Evolutionary conservation across 2,797 vertebrate species (phyloP), one percentile per base, ranked within the genome.

Genomic region (Microtus obscurus): DNA sequence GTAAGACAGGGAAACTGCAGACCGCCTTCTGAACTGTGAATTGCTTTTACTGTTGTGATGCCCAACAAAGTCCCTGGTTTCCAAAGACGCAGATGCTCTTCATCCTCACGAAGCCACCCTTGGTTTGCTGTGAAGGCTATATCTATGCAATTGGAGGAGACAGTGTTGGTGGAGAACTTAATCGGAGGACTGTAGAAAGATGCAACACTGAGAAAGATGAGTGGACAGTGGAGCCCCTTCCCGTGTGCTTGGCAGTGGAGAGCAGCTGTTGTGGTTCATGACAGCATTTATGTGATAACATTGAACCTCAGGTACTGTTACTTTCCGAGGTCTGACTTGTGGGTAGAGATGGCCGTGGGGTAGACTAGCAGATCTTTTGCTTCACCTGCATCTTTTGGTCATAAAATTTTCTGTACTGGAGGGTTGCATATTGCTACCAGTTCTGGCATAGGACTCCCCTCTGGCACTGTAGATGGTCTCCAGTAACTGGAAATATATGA

Each of bases 281-380:
- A 99, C 98, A 99, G 99, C 98, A 99, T 99, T 98, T 99, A 99
- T 0, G 99, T 99, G 16, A 99, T 99, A 99, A 99, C 99, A 1
- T 99, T 99, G 94, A 99, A 99, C 97, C 95, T 99, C 97, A 99
- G 99, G 98, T 99, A 99, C 98, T 99, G 99, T 97, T 99, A 99
- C 78, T 99, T 99, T 93, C 99, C 99, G 31, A 98, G 99, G 11
- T 99, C 99, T 0, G 99, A 99, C 63, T 98, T 99, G 1, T 99
- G 99, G 99, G 99, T 99, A 76, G 99, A 99, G 98, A 99, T 99
- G 99, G 99, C 99, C 8, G 99, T 99, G 99, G 99, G 99, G 27
- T 99, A 99, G 95, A 99, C 99, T 0, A 99, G 99, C 98, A 99
- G 99, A 92, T 99, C 99, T 93, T 99, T 99, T 0, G 99, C 99